These are phyloP conservation scores for Pandemis heparana DNA, from an alignment of 2,888 invertebrate genomes.

Conservation along the genomic window DNA sequence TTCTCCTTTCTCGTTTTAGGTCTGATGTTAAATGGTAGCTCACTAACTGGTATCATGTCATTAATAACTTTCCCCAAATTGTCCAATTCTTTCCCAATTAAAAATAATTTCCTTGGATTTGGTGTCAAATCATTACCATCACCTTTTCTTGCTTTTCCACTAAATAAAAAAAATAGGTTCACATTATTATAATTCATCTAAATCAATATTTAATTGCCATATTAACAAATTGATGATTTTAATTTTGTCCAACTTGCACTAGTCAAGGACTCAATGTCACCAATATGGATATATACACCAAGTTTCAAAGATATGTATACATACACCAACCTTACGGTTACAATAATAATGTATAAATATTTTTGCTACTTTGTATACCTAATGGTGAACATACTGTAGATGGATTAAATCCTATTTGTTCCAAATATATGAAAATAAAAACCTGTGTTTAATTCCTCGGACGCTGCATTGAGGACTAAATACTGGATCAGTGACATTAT, in stretches of 20 bases:
- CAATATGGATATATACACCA: too few species aligned
- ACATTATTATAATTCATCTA: not conserved
- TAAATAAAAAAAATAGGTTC: conserved; percentile 57
- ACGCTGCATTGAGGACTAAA: conserved; percentile 97
- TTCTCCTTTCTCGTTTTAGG: conserved; percentile 98
- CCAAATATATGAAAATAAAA: not conserved
- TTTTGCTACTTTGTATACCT: too few species aligned
- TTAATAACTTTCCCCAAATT: conserved; percentile 96
- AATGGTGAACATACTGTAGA: too few species aligned
- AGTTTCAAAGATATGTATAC: too few species aligned
- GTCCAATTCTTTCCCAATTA: conserved; percentile 96
- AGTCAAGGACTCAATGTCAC: too few species aligned
- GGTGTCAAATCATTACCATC: conserved; percentile 99
- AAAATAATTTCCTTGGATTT: conserved; percentile 95
- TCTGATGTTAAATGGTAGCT: conserved; percentile 94
- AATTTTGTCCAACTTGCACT: too few species aligned
- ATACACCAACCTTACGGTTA: too few species aligned
- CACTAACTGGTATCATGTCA: conserved; percentile 98
- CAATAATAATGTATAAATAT: too few species aligned
- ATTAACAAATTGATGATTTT: too few species aligned
- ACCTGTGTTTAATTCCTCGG: conserved; percentile 95
- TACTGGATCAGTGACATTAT: conserved; percentile 97
- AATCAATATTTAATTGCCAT: not conserved
- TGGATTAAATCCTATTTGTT: too few species aligned
- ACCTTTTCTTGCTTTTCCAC: conserved; percentile 97